Conservation (phyloP, 2,888 invertebrate genomes). For the Mythimna loreyi region DNA sequence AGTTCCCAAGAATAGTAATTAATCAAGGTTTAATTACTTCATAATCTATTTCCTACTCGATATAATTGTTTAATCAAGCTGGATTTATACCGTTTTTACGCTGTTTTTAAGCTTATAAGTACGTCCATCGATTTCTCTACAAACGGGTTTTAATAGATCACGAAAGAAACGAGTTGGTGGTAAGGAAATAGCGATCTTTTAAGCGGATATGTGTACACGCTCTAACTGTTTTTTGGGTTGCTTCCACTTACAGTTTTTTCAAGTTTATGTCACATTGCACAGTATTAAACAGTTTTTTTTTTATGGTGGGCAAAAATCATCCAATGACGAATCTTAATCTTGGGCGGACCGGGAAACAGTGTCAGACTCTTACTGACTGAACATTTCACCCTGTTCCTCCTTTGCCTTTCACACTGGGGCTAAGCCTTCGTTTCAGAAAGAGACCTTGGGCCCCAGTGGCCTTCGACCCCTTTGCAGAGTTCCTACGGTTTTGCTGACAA, state of each 20-base stretch:
- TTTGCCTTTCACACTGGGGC: too few relatives aligned
- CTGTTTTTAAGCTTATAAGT: not conserved
- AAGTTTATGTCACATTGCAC: not conserved
- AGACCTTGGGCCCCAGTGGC: too few relatives aligned
- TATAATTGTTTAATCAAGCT: conserved; percentile 33
- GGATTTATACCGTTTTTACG: conserved; percentile 1
- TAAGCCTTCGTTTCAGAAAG: too few relatives aligned
- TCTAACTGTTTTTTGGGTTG: not conserved
- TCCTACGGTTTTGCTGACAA: too few relatives aligned
- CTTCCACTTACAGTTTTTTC: not conserved
- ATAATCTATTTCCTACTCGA: conserved; percentile 37
- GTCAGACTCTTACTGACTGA: too few relatives aligned
- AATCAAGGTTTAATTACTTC: conserved; percentile 23
- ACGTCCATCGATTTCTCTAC: not conserved
- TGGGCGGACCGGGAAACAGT: too few relatives aligned
- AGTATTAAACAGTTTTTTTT: not conserved
- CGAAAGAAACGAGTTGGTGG: conserved; percentile 14
- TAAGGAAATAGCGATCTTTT: not conserved
- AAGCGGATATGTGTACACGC: not conserved
- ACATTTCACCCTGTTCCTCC: too few relatives aligned
- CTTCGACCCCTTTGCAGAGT: too few relatives aligned
- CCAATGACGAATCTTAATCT: too few relatives aligned
- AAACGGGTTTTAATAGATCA: conserved; percentile 6
- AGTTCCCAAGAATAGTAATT: conserved; percentile 6
- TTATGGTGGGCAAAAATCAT: too few relatives aligned